Evolutionary conservation across 2,797 vertebrate genomes (phyloP).

Genomic region (Crocidura indochinensis): DNA sequence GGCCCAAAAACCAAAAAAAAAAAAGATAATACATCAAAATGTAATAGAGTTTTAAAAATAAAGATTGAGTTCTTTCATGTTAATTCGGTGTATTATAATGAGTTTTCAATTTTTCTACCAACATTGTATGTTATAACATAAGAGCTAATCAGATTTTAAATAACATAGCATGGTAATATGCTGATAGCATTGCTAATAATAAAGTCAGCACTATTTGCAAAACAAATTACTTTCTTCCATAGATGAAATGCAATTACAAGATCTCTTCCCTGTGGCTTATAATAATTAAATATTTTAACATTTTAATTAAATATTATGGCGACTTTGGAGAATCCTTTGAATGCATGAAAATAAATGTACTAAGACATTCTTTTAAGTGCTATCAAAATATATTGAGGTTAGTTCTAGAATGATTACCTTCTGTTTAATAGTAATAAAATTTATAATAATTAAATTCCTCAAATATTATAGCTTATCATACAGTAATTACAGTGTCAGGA

Average conservation of each 20-base stretch:
- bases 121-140: slow-evolving; percentile 76
- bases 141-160: slow-evolving; percentile 87
- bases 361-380: slow-evolving; percentile 74
- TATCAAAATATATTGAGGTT: slow-evolving; percentile 80
- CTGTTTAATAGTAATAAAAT: slow-evolving; percentile 81
- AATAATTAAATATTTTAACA: slow-evolving; percentile 91
- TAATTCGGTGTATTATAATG: slow-evolving; percentile 85
- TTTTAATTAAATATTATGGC: slow-evolving; percentile 90
- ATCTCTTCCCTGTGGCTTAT: slow-evolving; percentile 85
- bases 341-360: slow-evolving; percentile 76
- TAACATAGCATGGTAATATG: slow-evolving; percentile 85
- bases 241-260: slow-evolving; percentile 88
- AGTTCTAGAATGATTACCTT: slow-evolving; percentile 76
- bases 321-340: slow-evolving; percentile 83
- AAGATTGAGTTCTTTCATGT: slow-evolving; percentile 72
- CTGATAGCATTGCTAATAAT: slow-evolving; percentile 84
- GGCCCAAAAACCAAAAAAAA: no score
- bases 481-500: slow-evolving; percentile 77
- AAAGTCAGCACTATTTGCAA: slow-evolving; percentile 83
- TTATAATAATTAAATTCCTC: slow-evolving; percentile 75
- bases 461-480: slow-evolving; percentile 73
- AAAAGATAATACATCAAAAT: slow-evolving; percentile 65
- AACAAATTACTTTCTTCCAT: slow-evolving; percentile 87
- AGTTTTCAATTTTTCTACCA: slow-evolving; percentile 82
- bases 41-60: slow-evolving; percentile 50